phyloP scores from a whole-genome alignment of 2,888 invertebrate species.

The Nephrotoma guestfalica region DNA sequence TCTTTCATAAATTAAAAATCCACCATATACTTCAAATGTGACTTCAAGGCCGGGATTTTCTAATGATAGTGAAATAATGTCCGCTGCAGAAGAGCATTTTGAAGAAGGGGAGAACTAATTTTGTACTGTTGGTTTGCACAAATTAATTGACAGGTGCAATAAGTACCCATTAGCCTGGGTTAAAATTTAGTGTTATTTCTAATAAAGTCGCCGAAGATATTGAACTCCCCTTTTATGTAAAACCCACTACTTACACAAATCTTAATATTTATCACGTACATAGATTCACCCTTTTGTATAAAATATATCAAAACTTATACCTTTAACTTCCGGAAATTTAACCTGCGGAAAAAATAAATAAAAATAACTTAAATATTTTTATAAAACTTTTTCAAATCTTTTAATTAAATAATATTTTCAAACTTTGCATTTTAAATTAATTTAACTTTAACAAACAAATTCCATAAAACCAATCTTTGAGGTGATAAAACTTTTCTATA shows the following conservation, averaged over 20 bases:
- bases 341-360: neutral
- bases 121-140: too few species aligned
- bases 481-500: neutral
- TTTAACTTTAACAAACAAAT: neutral
- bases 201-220: too few species aligned
- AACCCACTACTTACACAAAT: neutral
- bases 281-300: neutral
- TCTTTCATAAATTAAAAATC: too few species aligned
- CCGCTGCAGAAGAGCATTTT: too few species aligned
- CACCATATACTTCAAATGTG: too few species aligned
- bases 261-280: neutral
- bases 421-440: neutral
- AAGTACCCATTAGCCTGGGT: too few species aligned
- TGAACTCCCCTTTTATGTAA: too few species aligned
- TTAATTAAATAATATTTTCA: neutral
- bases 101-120: too few species aligned
- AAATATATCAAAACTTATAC: neutral
- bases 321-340: neutral
- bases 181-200: too few species aligned
- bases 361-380: neutral
- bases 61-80: too few species aligned
- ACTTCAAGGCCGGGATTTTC: too few species aligned
- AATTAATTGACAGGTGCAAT: too few species aligned
- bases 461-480: neutral
- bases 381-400: neutral